Base-by-base conservation (phyloP, 2,113 vertebrate genomes). In the Saccopteryx leptura region DNA sequence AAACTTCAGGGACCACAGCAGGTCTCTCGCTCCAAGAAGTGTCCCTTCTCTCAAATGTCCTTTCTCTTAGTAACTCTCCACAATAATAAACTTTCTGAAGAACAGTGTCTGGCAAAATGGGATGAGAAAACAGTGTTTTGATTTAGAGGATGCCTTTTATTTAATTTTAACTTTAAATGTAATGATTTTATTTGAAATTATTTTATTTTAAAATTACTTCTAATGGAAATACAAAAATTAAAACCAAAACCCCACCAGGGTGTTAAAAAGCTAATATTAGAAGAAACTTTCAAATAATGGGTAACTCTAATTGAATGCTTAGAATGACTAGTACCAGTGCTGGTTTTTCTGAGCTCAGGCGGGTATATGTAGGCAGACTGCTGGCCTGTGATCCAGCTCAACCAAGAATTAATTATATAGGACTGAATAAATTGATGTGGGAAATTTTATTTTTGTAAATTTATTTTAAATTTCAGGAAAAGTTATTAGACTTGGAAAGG, bases 81-180 rank as follows among this genome's bases (percentile, higher is more conserved):
- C 14, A 72, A 58, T 48, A 60, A 60, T 19, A 46, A 86, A 24
- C 14, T 81, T 72, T 60, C 14, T 65, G 46, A 81, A 72, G 66
- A 87, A 61, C 2, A 60, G 11, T 24, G 19, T 52, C 46, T 69
- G 68, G 31, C 39, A 72, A 66, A 52, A 50, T 28, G 52, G 74
- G 69, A 79, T 24, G 72, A 93, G 68, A 90, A 31, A 84, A n/a
- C 10, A 23, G 5, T 63, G 15, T 71, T 84, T 63, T 89, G 28
- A 78, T 17, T 84, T 26, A 84, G 31, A 79, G 14, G 72, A 28
- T 48, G n/a, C 31, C 12, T 74, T 87, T 58, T 87, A 71, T 82
- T 83, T 48, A 65, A 89, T 75, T 66, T 94, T 61, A 54, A 71
- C 63, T 78, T 94, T 56, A n/a, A 75, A 74, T 90, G 31, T n/a